A percentile compares a stretch with the other conserved stretches of the same genome.
These are phyloP conservation scores for Acronicta psi DNA, from an alignment of 2,888 invertebrate species.

Conservation along the genomic window DNA sequence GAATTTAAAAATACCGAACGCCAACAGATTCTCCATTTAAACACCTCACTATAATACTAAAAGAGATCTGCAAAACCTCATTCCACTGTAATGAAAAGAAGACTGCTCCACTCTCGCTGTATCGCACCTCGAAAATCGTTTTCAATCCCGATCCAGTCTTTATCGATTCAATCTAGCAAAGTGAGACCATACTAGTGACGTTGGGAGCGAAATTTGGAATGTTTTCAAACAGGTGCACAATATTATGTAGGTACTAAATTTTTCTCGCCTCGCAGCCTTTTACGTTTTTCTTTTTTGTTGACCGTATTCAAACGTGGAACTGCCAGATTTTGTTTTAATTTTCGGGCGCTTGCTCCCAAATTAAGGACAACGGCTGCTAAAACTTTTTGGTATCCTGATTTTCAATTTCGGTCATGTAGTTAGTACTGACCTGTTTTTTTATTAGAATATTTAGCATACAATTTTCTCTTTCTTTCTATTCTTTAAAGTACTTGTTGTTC, in stretches of 20 bases:
- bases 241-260: slow-evolving; percentile 39
- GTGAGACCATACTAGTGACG: slow-evolving; percentile 52
- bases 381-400: slow-evolving; percentile 18
- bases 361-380: slow-evolving; percentile 12
- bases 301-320: slow-evolving; percentile 41
- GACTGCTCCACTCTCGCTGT: slow-evolving; percentile 21
- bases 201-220: slow-evolving; percentile 35
- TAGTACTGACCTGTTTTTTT: no score
- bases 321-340: slow-evolving; percentile 41
- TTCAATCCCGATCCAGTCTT: slow-evolving; percentile 51
- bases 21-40: slow-evolving; percentile 34
- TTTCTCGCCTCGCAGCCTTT: slow-evolving; percentile 37
- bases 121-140: slow-evolving; percentile 56
- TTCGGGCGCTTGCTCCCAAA: slow-evolving; percentile 18
- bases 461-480: no score
- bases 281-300: slow-evolving; percentile 31
- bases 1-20: slow-evolving; percentile 40
- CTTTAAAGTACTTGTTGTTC: no score
- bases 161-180: slow-evolving; percentile 66
- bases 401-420: slow-evolving; percentile 12
- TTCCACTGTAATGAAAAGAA: slow-evolving; percentile 47
- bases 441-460: no score
- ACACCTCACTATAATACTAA: slow-evolving; percentile 31
- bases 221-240: slow-evolving; percentile 44
- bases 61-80: slow-evolving; percentile 50